Conservation (phyloP, 2,888 invertebrate species). For the Plebejus argus region DNA sequence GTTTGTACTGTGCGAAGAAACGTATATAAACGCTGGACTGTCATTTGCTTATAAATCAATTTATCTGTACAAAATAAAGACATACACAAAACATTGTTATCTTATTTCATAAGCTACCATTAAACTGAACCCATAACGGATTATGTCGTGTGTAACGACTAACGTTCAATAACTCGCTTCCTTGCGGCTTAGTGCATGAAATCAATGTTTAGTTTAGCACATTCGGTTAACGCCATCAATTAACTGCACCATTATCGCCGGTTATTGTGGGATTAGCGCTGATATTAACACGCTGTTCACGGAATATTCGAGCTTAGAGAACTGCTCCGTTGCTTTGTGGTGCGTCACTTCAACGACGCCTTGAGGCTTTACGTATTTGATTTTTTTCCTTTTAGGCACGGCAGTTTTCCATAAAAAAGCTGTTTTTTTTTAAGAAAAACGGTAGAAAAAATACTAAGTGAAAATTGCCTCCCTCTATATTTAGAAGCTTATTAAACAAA, state of each 20-base stretch:
- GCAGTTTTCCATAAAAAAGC: no score
- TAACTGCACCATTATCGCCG: slow-evolving; percentile 14
- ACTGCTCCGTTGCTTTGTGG: neutral
- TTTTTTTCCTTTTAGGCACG: no score
- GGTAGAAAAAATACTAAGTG: no score
- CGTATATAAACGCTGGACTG: no score
- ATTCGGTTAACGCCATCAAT: slow-evolving; percentile 18
- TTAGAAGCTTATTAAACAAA: no score
- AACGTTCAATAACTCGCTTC: neutral
- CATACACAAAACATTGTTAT: no score
- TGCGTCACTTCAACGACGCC: neutral
- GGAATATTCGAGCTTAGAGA: neutral
- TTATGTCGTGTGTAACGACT: neutral
- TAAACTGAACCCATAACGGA: neutral
- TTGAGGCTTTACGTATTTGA: neutral
- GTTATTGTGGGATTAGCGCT: neutral
- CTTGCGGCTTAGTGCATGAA: neutral
- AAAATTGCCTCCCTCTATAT: no score
- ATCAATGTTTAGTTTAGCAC: slow-evolving; percentile 19
- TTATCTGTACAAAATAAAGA: no score
- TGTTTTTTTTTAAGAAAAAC: no score
- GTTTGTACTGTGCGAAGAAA: no score
- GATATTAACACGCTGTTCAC: slow-evolving; percentile 16
- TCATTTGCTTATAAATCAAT: no score
- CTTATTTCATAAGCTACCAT: neutral